phyloP scores from a whole-genome alignment of 30 jellyfish, hydroid and myxozoan genomes.

The Catostylus mosaicus region DNA sequence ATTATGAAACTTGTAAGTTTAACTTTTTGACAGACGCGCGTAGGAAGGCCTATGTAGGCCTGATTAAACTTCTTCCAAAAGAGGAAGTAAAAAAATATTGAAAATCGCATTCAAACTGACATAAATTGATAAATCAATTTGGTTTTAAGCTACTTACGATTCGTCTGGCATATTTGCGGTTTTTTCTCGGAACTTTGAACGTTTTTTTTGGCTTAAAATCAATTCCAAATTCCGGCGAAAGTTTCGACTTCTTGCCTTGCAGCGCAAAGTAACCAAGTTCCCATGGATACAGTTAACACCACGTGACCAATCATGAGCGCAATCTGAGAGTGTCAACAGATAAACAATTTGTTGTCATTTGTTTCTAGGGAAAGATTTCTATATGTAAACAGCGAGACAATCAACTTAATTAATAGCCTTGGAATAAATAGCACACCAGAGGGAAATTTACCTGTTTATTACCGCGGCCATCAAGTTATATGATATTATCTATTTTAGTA shows the following conservation, averaged over 20 bases:
- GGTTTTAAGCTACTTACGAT: constrained; percentile 55
- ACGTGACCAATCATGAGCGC: constrained; percentile 33
- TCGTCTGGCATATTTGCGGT: constrained; percentile 83
- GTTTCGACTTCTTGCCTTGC: background rate
- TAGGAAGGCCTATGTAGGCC: too few relatives aligned
- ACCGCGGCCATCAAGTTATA: background rate
- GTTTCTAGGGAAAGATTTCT: constrained; percentile 41
- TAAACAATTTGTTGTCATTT: constrained; percentile 23
- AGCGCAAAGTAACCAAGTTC: background rate
- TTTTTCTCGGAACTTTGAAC: background rate
- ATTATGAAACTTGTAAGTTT: too few relatives aligned
- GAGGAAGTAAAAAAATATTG: constrained; percentile 26
- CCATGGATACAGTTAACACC: constrained; percentile 47
- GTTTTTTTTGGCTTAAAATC: background rate
- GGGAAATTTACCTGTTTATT: background rate
- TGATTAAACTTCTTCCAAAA: too few relatives aligned
- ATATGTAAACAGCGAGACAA: background rate
- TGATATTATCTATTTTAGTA: background rate
- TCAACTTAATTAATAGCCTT: background rate
- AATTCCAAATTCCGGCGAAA: background rate
- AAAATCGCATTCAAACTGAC: background rate
- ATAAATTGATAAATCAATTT: background rate
- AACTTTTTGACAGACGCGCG: too few relatives aligned
- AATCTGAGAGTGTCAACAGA: background rate
- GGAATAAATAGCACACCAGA: background rate